These are phyloP conservation scores for Chloroceryle inda DNA, from an alignment of 2,797 vertebrate species.

Conservation along the genomic window DNA sequence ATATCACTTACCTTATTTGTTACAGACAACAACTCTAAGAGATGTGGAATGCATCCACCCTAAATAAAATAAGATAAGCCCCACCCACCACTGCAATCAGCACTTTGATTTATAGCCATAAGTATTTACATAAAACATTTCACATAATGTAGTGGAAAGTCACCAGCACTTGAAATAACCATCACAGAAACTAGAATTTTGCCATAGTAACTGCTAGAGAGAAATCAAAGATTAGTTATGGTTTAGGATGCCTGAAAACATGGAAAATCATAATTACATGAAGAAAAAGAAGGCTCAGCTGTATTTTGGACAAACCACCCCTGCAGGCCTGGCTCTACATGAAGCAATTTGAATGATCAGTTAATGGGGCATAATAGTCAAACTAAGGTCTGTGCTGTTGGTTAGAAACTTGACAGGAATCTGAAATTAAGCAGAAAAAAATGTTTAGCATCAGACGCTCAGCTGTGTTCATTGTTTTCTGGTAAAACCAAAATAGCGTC, in stretches of 20 bases:
- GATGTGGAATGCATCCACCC: background rate
- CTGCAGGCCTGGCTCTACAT: slow-evolving; percentile 32
- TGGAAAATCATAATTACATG: background rate
- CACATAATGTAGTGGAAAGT: background rate
- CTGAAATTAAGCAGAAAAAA: background rate
- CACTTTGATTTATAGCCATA: background rate
- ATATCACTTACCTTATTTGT: background rate
- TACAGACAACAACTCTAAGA: background rate
- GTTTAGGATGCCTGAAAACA: slow-evolving; percentile 19
- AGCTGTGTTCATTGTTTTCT: slow-evolving; percentile 44
- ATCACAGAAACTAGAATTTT: background rate
- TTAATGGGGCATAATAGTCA: background rate
- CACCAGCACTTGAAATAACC: background rate
- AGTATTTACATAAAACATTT: background rate
- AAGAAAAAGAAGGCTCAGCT: background rate
- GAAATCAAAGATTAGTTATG: slow-evolving; percentile 9
- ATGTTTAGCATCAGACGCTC: background rate
- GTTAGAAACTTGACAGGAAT: slow-evolving; percentile 28
- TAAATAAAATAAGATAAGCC: background rate
- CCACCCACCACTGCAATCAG: background rate
- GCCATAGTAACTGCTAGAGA: background rate
- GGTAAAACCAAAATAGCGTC: slow-evolving; percentile 28
- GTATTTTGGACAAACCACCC: background rate
- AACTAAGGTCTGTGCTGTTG: background rate
- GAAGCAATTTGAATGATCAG: slow-evolving; percentile 25